Evolutionary conservation across 2,797 vertebrate genomes (phyloP).

Genomic region (Myripristis murdjan): DNA sequence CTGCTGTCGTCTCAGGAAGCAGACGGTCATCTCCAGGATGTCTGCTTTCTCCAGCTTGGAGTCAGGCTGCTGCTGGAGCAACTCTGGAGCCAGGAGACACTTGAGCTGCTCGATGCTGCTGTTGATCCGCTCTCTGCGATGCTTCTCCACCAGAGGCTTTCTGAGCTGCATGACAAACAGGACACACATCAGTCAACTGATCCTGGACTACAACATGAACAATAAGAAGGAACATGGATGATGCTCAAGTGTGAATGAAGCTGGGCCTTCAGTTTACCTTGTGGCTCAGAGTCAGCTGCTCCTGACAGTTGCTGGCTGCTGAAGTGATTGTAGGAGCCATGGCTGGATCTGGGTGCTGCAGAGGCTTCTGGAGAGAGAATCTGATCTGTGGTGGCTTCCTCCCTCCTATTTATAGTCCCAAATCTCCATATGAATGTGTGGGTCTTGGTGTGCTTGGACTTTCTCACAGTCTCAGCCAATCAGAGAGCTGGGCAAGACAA

Average conservation of each 20-base stretch:
- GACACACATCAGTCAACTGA: slow-evolving; percentile 36
- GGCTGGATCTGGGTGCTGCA: slow-evolving; percentile 74
- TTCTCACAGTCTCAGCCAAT: slow-evolving; percentile 95
- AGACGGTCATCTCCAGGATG: slow-evolving; percentile 87
- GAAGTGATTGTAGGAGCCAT: slow-evolving; percentile 84
- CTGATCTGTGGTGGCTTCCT: slow-evolving; percentile 64
- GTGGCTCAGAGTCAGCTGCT: slow-evolving; percentile 71
- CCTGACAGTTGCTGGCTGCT: slow-evolving; percentile 70
- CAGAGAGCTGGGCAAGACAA: slow-evolving; percentile 71
- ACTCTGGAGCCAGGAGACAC: slow-evolving; percentile 85
- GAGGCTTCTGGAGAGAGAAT: slow-evolving; percentile 72
- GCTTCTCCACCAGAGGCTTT: slow-evolving; percentile 90
- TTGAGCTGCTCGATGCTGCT: slow-evolving; percentile 88
- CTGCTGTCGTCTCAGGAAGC: slow-evolving; percentile 73
- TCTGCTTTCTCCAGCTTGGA: slow-evolving; percentile 89
- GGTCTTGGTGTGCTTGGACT: slow-evolving; percentile 79
- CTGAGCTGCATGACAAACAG: slow-evolving; percentile 82
- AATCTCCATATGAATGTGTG: slow-evolving; percentile 89
- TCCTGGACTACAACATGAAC: background rate
- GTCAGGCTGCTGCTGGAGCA: slow-evolving; percentile 80
- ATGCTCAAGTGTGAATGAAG: background rate
- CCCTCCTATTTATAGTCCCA: slow-evolving; percentile 86
- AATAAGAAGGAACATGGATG: background rate
- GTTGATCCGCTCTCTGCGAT: slow-evolving; percentile 83
- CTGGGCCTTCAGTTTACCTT: slow-evolving; percentile 75